Base-by-base conservation (phyloP, 1,140 invertebrate genomes). In the Hormaphis cornu region DNA sequence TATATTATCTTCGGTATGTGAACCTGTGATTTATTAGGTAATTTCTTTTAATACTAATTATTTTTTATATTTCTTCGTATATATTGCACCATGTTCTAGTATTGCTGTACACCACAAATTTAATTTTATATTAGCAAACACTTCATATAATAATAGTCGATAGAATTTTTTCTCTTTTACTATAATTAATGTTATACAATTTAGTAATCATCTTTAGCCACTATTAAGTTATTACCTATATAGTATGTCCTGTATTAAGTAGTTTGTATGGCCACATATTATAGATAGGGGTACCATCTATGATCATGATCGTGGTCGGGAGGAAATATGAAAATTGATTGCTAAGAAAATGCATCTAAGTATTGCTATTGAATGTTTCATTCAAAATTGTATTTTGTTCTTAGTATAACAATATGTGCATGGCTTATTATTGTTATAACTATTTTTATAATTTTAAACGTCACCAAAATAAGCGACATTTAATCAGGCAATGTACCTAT, bases 21-120 rank as follows among this genome's bases (percentile, higher is more conserved):
- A 61, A 30, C 26, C 35, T 37, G 35, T 14, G 35, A 14, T 16
- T 61, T 61, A 18, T 44, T 61, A 44, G 58, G 58, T 61, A 61
- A 44, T 61, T 61, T 46, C 22, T 58, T 59, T 9, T 59, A 35
- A 44, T n/a, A 42, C 18, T 26, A 44, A 42, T 22, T 59, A 42
- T 37, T 28, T 58, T 24, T 58, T 58, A 37, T 40, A 58, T 40
- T 58, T 61, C 40, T 61, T 61, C 40, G 7, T 10, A 12, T 61
- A 7, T 61, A 44, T 30, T 61, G 58, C 58, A 61, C 58, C n/a
- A n/a, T n/a, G n/a, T n/a, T n/a, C n/a, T 61, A 61, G 58, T 61
- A 61, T 18, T 44, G 37, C 35, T 59, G 33, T 14, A 14, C 24
- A 18, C 40, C 54, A 58, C 54, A 7, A 37, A 37, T 56, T 58